Evolutionary conservation across 2,888 invertebrate species (phyloP), one percentile per base, ranked within the genome.

Genomic region (Parnassius orleans): DNA sequence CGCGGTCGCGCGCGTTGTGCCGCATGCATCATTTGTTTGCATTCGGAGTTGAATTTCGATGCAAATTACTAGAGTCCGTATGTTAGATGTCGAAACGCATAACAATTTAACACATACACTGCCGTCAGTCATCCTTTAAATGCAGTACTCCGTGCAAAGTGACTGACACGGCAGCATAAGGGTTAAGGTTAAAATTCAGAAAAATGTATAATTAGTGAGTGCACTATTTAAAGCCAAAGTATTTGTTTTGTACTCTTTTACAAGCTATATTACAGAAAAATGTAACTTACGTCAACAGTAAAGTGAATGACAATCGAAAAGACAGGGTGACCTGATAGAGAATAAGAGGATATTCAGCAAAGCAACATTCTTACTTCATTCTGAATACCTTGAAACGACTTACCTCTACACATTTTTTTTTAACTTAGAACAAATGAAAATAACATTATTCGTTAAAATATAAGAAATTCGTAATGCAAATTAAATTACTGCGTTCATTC

Each of bases 241-340:
- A 48, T 58, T 52, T 33, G 50, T 54, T 41, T 59, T 46, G 12
- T 54, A 58, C 52, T 63, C 55, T 55, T 55, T 43, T 54, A 10
- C 3, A 54, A 54, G 54, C 54, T 43, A 54, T 51, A 42, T 55
- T 63, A 58, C 58, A 63, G 15, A 51, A 10, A 33, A 33, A 33
- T 33, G 47, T 56, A 55, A 51, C 55, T 51, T 46, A 51, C 33
- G 11, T 55, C 50, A 14, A 58, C 33, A 51, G 11, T 53, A 54
- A 59, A 55, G 63, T 46, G 55, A 47, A 53, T 63, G 63, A 58
- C 51, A 44, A 51, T 47, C 57, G 53, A 61, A 85, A 73, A 83
- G 84, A 85, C 84, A 85, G 83, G 81, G 82, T 84, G 83, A 85
- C 81, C 80, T 74, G 68, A 72, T 74, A 69, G 72, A 66, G 66